phyloP scores from a whole-genome alignment of 2,888 invertebrate species.

The Neoascia interrupta region DNA sequence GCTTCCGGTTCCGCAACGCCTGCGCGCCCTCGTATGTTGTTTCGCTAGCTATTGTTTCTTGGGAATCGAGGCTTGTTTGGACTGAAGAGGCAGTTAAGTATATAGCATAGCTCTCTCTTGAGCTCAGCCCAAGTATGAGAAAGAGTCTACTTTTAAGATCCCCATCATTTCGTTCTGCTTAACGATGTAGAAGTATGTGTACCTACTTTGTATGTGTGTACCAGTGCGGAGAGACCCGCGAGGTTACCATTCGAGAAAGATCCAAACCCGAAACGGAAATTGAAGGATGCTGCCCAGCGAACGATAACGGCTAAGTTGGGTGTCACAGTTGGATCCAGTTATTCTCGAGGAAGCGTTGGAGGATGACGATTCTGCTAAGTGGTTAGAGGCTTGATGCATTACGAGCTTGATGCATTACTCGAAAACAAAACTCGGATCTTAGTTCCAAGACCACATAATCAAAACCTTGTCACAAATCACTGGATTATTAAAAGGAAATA shows the following conservation, averaged over 20 bases:
- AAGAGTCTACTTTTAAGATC: no score
- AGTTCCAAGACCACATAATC: slow-evolving; percentile 10
- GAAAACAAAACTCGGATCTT: slow-evolving; percentile 37
- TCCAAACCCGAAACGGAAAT: slow-evolving; percentile 22
- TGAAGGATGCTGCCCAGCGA: background rate
- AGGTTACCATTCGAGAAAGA: slow-evolving; percentile 16
- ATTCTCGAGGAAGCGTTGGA: slow-evolving; percentile 32
- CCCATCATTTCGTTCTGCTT: no score
- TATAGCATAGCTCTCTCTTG: no score
- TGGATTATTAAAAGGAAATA: slow-evolving; percentile 52
- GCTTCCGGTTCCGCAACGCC: no score
- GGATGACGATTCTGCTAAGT: slow-evolving; percentile 66
- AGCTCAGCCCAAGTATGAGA: no score
- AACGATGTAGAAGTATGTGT: no score
- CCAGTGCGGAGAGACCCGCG: slow-evolving; percentile 23
- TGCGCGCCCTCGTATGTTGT: no score
- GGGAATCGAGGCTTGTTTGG: no score
- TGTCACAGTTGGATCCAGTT: slow-evolving; percentile 34
- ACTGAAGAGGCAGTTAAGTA: no score
- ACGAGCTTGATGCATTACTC: slow-evolving; percentile 83
- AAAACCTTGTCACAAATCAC: slow-evolving; percentile 20
- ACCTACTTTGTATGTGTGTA: no score
- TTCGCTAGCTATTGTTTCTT: no score
- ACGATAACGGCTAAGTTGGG: slow-evolving; percentile 11
- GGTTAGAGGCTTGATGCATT: slow-evolving; percentile 90